Percentiles rank a stretch among this genome's conserved stretches.
Conservation (phyloP, 1,140 invertebrate species). For the Dendroctonus valens region DNA sequence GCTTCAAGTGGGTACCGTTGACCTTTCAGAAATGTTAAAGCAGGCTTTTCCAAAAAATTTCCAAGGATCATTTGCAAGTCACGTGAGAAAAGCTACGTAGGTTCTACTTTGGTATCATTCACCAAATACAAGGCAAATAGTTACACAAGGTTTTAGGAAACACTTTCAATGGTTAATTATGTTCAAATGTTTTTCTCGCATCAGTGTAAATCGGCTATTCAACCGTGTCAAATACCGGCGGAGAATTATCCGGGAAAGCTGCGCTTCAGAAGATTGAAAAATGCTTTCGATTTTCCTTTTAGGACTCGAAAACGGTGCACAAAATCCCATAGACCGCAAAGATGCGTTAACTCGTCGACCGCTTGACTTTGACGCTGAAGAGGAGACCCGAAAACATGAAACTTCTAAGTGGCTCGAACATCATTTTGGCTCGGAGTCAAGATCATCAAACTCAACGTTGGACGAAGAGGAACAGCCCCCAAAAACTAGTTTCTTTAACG, state of each 20-base stretch:
- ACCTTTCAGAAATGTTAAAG: neutral
- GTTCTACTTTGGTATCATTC: too few species aligned
- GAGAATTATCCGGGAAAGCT: too few species aligned
- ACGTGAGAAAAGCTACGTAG: too few species aligned
- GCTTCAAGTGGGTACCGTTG: neutral
- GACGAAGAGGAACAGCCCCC: conserved; percentile 57
- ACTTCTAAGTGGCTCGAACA: conserved; percentile 87
- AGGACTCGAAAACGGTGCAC: conserved; percentile 46
- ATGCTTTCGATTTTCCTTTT: conserved; percentile 20
- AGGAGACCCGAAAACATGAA: conserved; percentile 83
- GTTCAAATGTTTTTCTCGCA: too few species aligned
- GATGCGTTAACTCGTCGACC: conserved; percentile 77
- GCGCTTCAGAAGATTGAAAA: too few species aligned
- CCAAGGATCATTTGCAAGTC: neutral
- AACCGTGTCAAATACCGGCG: too few species aligned
- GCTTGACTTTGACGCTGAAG: conserved; percentile 80
- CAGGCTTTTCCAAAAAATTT: neutral
- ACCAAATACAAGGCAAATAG: too few species aligned
- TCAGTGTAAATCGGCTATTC: too few species aligned
- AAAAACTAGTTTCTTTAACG: conserved; percentile 71
- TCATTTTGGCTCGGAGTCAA: conserved; percentile 84
- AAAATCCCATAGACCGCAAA: conserved; percentile 62
- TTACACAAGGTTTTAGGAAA: too few species aligned
- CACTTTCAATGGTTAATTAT: too few species aligned
- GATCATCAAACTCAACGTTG: conserved; percentile 67